Evolutionary conservation across 1,140 invertebrate species (phyloP), one percentile per base, ranked within the genome.

Genomic region (Plutomurus gul): DNA sequence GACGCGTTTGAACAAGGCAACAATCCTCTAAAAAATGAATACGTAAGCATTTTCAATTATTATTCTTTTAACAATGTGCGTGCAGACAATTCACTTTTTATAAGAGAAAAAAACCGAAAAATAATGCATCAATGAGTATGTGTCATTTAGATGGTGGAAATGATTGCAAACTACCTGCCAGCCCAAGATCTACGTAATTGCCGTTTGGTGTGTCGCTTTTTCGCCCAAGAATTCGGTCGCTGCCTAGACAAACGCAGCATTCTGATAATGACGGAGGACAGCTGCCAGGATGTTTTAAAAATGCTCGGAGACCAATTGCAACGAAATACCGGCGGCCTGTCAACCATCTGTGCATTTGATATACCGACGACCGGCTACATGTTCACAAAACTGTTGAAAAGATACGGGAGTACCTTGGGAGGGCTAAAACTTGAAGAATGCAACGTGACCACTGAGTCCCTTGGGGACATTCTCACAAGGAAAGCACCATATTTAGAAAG

Each of bases 391-490:
- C 33, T 78, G 1, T 47, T 78, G 4, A 1, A 10, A 39, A 25
- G 20, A 20, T 78, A 49, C 25, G 76, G 76, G 5, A 8, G 36
- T 16, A 73, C 76, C 1, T 25, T 78, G 10, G 25, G 60, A 8
- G 43, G 40, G 6, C 22, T 78, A 18, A 72, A 47, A 39, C 43
- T 78, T 8, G 76, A 78, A 39, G 76, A 73, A 20, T 78, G 76
- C 36, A 73, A 30, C 33, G 20, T 51, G 16, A 18, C 39, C 20
- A 18, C 33, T 5, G 5, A 33, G 6, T n/a, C 70, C 1, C 25
- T 78, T 16, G 33, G 37, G n/a, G 27, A 72, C 6, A 39, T 78
- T 65, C 33, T 78, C 16, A 18, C 51, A 5, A 10, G 2, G 5
- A 33, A 49, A 7, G 76, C 70, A 10, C 76, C 76, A 13, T 39